Evolutionary conservation across 2,888 invertebrate species (phyloP).

Genomic region (Cryptocheilus praepositus): DNA sequence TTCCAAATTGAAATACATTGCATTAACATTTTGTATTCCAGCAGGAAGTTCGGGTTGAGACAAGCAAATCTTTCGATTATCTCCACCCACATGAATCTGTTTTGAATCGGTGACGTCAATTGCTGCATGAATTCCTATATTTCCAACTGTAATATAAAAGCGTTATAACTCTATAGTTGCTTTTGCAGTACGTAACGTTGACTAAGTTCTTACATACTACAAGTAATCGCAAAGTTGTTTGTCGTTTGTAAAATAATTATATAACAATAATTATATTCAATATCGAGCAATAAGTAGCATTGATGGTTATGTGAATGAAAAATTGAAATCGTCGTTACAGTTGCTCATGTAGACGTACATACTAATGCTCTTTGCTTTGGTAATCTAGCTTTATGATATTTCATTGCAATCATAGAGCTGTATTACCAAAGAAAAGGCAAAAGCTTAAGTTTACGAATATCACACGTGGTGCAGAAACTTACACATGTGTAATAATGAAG

Average conservation of each 20-base stretch:
- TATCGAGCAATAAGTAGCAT: not conserved
- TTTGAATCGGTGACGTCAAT: constrained; percentile 22
- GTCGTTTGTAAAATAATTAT: not conserved
- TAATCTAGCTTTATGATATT: constrained; percentile 95
- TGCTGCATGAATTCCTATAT: not conserved
- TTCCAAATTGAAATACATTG: constrained; percentile 60
- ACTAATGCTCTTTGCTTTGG: constrained; percentile 86
- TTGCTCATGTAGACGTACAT: constrained; percentile 49
- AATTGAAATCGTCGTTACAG: constrained; percentile 5
- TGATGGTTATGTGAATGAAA: not conserved
- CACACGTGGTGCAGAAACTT: not conserved
- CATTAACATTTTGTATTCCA: constrained; percentile 50
- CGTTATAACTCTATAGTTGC: not conserved
- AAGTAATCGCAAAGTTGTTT: too few species aligned
- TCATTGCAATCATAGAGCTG: constrained; percentile 86
- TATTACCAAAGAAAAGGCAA: constrained; percentile 89
- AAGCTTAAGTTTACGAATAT: constrained; percentile 58
- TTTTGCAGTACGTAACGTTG: not conserved
- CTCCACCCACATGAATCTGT: constrained; percentile 32
- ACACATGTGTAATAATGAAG: constrained; percentile 1
- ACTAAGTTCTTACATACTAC: too few species aligned
- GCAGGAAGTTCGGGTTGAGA: constrained; percentile 73
- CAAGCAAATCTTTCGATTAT: constrained; percentile 64
- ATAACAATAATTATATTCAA: not conserved
- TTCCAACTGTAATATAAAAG: constrained; percentile 8